Evolutionary conservation across 2,797 vertebrate genomes (phyloP), one percentile per base, ranked within the genome.

Genomic region (Gouania willdenowi): DNA sequence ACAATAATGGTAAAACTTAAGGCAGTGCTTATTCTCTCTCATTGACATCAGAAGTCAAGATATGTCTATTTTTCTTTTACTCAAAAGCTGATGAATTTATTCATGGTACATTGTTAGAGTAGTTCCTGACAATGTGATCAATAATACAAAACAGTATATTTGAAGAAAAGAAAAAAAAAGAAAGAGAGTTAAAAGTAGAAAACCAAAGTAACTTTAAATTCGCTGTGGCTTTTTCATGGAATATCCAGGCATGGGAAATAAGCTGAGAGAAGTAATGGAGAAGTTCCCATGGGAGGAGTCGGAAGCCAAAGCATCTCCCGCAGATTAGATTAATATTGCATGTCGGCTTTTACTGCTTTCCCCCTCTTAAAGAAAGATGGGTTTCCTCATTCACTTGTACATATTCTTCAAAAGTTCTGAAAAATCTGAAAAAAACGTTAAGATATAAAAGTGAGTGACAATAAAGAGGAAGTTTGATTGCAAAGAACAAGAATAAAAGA

Each of bases 301-400:
- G 10, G 66, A 57, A 82, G 78, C 66, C 66, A 54, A 57, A 64
- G 71, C 71, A 64, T 61, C 74, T 78, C 66, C 67, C 28, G 37
- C 72, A 79, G 65, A 79, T 74, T 81, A 72, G 70, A 83, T 86
- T 82, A 79, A 85, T 82, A 83, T 81, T 83, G 66, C 76, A 83
- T 82, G 66, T 62, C 35, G 14, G 31, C 50, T 51, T 35, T 47
- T 27, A 56, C 52, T 35, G 61, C 17, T 22, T 34, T 30, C 23
- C 30, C 23, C 47, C 41, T 57, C 48, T 55, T 40, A 40, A 45
- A 48, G 37, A 21, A 68, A 38, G 55, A 43, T 59, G 65, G 75
- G 82, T 82, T 76, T 60, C 64, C 43, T 70, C 55, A 59, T 66
- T 64, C 35, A 1, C 46, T 70, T 41, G 58, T 48, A 68, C 53